phyloP scores from a whole-genome alignment of 1,140 invertebrate genomes.

The Subanguina moxae region DNA sequence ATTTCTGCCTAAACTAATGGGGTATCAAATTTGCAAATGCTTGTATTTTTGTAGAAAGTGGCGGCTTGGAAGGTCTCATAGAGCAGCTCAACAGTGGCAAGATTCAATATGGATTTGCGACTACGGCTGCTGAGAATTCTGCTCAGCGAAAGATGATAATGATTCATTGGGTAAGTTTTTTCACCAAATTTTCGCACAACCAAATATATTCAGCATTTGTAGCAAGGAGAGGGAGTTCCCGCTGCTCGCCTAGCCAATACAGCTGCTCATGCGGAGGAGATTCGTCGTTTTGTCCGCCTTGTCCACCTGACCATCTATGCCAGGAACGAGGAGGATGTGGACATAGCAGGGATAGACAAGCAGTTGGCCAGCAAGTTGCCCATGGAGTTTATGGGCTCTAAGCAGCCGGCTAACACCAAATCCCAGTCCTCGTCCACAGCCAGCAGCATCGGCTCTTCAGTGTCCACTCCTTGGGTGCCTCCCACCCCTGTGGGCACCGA shows the following conservation, averaged over 20 bases:
- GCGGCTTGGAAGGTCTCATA: constrained; percentile 40
- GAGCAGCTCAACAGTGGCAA: constrained; percentile 32
- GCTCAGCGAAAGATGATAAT: constrained; percentile 45
- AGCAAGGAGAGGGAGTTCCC: constrained; percentile 52
- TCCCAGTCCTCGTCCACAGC: not conserved
- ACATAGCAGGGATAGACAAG: constrained; percentile 24
- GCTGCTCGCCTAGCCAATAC: constrained; percentile 31
- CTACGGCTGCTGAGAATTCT: not conserved
- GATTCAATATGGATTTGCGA: constrained; percentile 47
- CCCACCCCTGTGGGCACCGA: not conserved
- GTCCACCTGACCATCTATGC: constrained; percentile 46
- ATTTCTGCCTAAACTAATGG: too few relatives aligned
- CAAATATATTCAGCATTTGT: constrained; percentile 17
- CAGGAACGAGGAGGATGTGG: constrained; percentile 43
- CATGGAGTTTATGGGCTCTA: not conserved
- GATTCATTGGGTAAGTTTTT: constrained; percentile 52
- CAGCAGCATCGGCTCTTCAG: not conserved
- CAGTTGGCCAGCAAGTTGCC: constrained; percentile 24
- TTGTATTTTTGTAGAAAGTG: constrained; percentile 8
- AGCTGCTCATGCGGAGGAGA: constrained; percentile 40
- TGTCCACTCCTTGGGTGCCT: not conserved
- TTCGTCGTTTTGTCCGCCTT: constrained; percentile 39
- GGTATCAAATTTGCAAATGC: too few relatives aligned
- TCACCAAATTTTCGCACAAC: not conserved
- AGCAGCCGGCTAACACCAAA: not conserved